A percentile compares a stretch with the other conserved stretches of the same genome.
These are phyloP conservation scores for Mixornis gularis DNA, from an alignment of 2,113 vertebrate species.

Conservation along the genomic window DNA sequence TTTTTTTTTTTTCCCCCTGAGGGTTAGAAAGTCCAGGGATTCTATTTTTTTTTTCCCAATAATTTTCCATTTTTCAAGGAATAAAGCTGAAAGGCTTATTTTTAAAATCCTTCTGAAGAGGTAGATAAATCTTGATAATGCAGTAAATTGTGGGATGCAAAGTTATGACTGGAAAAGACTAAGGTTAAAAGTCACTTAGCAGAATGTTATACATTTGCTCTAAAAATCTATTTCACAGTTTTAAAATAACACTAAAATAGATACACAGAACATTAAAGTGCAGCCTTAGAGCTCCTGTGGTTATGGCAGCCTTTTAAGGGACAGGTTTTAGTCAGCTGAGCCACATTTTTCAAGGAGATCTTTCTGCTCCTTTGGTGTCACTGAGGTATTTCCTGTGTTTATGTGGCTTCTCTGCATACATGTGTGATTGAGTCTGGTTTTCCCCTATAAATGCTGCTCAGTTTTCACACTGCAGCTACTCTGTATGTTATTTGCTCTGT, in stretches of 20 bases:
- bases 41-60: not conserved
- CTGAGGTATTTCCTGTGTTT: not conserved
- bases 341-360: not conserved
- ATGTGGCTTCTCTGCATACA: not conserved
- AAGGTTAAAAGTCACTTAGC: not conserved
- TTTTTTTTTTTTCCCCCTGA: not conserved
- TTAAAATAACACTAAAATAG: not conserved
- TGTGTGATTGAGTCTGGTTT: not conserved
- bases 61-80: not conserved
- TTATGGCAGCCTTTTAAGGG: not conserved
- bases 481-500: not conserved
- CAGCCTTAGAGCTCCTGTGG: fast-evolving
- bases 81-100: not conserved
- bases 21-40: not conserved
- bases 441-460: not conserved
- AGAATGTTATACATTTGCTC: not conserved
- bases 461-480: not conserved
- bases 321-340: not conserved
- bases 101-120: not conserved
- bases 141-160: not conserved
- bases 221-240: not conserved
- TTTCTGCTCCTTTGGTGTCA: not conserved
- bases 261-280: not conserved
- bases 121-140: not conserved
- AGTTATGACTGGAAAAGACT: fast-evolving